Conservation (phyloP, 2,113 vertebrate genomes). For the Megaleporinus macrocephalus region DNA sequence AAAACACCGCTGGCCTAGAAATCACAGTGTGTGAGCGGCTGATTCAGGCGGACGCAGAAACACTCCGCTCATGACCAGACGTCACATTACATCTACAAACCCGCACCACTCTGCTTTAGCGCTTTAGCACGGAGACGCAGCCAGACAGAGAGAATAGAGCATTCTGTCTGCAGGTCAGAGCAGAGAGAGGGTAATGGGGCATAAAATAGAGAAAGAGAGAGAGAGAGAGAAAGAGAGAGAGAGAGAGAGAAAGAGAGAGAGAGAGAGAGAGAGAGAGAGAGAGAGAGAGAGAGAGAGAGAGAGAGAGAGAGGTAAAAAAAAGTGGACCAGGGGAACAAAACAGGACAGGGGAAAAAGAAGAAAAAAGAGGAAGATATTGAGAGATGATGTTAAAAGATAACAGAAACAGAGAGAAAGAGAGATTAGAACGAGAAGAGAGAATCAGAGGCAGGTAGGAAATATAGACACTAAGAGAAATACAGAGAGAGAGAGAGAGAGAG, state of each 20-base stretch:
- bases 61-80: slow-evolving; percentile 38
- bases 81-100: slow-evolving; percentile 30
- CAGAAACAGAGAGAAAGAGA: slow-evolving; percentile 1
- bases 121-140: neutral
- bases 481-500: no score
- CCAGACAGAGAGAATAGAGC: slow-evolving; percentile 19
- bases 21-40: neutral
- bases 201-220: slow-evolving; percentile 24
- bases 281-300: neutral
- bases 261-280: no score
- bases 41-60: slow-evolving; percentile 30
- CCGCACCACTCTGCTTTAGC: neutral
- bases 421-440: neutral
- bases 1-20: neutral
- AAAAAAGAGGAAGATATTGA: no score
- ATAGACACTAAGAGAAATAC: no score
- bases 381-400: no score
- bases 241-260: no score
- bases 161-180: slow-evolving; percentile 5
- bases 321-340: no score
- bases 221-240: no score
- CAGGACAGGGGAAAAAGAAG: no score
- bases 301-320: no score
- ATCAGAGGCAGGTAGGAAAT: no score
- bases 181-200: slow-evolving; percentile 38